A percentile compares a stretch with the other conserved stretches of the same genome.
Conservation (phyloP, 2,113 vertebrate species). For the Oreotragus oreotragus region DNA sequence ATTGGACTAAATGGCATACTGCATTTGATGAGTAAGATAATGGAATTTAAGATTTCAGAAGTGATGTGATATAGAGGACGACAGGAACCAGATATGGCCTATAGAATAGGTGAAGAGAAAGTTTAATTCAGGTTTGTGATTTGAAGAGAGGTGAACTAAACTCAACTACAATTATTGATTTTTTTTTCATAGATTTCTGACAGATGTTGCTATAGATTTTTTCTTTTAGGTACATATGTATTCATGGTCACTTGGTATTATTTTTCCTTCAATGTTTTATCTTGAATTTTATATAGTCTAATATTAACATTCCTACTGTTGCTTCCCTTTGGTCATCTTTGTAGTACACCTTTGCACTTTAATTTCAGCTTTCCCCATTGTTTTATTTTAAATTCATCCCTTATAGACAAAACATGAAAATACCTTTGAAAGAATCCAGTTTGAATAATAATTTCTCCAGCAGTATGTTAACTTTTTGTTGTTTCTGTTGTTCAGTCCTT, state of each 20-base stretch:
- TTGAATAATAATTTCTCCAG: neutral
- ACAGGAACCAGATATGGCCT: neutral
- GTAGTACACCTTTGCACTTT: neutral
- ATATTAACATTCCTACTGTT: neutral
- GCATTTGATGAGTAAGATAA: neutral
- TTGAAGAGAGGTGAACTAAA: neutral
- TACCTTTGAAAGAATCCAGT: neutral
- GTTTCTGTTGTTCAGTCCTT: neutral
- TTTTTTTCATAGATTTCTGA: neutral
- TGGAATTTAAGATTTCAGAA: neutral
- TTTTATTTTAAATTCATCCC: neutral
- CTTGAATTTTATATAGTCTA: neutral
- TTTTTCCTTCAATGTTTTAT: neutral
- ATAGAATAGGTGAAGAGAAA: neutral
- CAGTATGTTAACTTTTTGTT: neutral
- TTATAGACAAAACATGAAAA: neutral
- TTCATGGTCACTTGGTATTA: neutral
- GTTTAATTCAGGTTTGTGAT: neutral
- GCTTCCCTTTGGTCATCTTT: neutral
- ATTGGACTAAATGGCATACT: neutral
- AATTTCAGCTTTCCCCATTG: neutral
- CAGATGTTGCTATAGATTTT: neutral
- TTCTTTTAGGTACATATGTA: neutral
- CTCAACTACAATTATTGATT: neutral
- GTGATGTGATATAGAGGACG: neutral